Conservation (phyloP, 2,888 invertebrate species). For the Euphydryas editha region DNA sequence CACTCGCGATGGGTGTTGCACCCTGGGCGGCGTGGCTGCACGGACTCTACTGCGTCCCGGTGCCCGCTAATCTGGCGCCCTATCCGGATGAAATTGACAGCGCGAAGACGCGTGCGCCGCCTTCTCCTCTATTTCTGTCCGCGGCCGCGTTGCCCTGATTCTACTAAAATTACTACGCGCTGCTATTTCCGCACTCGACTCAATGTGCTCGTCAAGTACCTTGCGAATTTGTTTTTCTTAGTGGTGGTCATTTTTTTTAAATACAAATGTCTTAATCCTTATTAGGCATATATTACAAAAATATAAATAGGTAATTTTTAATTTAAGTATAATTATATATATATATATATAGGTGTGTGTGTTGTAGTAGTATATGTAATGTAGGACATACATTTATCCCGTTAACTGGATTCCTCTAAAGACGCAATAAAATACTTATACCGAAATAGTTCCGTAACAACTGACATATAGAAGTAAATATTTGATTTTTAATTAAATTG, state of each 20-base stretch:
- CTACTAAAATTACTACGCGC: slow-evolving; percentile 81
- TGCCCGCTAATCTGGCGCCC: slow-evolving; percentile 73
- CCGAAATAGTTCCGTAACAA: too few relatives aligned
- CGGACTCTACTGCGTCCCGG: slow-evolving; percentile 42
- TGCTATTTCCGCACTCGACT: slow-evolving; percentile 81
- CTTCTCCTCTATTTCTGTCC: slow-evolving; percentile 76
- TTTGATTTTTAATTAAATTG: too few relatives aligned
- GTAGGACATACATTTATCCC: too few relatives aligned
- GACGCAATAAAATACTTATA: too few relatives aligned
- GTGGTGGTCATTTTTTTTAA: slow-evolving; percentile 27
- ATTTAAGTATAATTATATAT: too few relatives aligned
- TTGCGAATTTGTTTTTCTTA: slow-evolving; percentile 54
- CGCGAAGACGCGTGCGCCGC: slow-evolving; percentile 73
- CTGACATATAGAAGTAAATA: too few relatives aligned
- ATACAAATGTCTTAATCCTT: not conserved
- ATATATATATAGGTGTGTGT: too few relatives aligned
- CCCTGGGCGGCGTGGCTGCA: slow-evolving; percentile 25
- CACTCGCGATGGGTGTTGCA: slow-evolving; percentile 54
- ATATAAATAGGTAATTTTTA: not conserved
- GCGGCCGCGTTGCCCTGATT: slow-evolving; percentile 83
- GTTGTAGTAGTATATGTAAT: too few relatives aligned
- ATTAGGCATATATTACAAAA: not conserved
- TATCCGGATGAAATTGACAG: slow-evolving; percentile 81
- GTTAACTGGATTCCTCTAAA: too few relatives aligned
- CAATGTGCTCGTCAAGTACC: slow-evolving; percentile 62